These are phyloP conservation scores for Drosophila pandora DNA, from an alignment of 1,140 invertebrate genomes.

Conservation along the genomic window DNA sequence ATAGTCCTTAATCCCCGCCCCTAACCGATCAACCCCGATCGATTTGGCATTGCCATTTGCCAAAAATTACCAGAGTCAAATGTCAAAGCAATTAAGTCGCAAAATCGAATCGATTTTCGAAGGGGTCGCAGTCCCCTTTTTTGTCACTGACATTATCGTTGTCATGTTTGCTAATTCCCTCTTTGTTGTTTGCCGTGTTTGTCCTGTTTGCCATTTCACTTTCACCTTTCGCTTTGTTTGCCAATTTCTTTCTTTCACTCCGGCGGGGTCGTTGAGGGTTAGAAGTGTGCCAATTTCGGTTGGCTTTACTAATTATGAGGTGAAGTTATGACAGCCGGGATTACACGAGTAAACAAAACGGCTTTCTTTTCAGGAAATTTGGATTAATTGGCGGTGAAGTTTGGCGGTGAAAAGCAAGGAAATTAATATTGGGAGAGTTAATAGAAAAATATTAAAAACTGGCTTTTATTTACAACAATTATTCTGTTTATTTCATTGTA, in stretches of 20 bases:
- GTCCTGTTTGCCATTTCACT: constrained; percentile 67
- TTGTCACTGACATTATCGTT: constrained; percentile 67
- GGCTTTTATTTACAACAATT: constrained; percentile 15
- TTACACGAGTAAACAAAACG: constrained; percentile 34
- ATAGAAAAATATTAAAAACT: background rate
- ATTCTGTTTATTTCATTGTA: constrained; percentile 43
- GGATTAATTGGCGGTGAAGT: constrained; percentile 13
- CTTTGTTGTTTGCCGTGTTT: constrained; percentile 65
- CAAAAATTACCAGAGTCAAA: constrained; percentile 72
- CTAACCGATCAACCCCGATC: constrained; percentile 64
- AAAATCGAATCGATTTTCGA: constrained; percentile 54
- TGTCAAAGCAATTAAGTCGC: constrained; percentile 78
- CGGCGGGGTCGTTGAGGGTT: constrained; percentile 24
- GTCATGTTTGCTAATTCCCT: constrained; percentile 80
- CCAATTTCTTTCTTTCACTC: constrained; percentile 51
- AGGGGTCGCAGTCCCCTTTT: constrained; percentile 44
- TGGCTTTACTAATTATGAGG: constrained; percentile 64
- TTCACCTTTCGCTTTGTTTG: constrained; percentile 38
- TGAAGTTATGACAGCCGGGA: constrained; percentile 60
- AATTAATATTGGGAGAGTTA: background rate
- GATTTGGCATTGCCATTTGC: constrained; percentile 53
- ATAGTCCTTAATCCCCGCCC: constrained; percentile 19
- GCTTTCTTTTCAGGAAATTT: constrained; percentile 20
- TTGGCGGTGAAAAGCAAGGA: background rate
- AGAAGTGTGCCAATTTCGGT: constrained; percentile 71